Percentiles rank a stretch among this genome's conserved stretches.
Conservation (phyloP, 2,113 vertebrate species). For the Periophthalmus modestus region DNA sequence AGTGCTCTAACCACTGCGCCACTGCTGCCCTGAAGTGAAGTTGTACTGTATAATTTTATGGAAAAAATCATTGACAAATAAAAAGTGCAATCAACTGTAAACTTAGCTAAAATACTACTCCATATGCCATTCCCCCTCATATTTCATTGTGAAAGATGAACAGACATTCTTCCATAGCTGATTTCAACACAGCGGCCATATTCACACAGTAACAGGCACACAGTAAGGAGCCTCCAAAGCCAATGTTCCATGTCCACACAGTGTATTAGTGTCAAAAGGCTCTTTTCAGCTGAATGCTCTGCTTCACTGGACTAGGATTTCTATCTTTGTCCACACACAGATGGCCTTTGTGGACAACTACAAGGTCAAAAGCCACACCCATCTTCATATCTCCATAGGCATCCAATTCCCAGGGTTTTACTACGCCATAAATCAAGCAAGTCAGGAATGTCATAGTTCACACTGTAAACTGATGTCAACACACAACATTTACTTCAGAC, state of each 20-base stretch:
- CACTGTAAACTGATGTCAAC: conserved; percentile 14
- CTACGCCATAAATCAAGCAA: conserved; percentile 20
- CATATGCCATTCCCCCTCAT: conserved; percentile 5
- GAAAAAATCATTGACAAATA: neutral
- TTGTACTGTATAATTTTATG: neutral
- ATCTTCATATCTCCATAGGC: conserved; percentile 15
- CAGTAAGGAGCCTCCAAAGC: conserved; percentile 30
- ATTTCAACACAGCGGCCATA: conserved; percentile 31
- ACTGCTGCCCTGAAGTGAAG: neutral
- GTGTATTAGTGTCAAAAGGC: conserved; percentile 47
- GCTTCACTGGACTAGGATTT: conserved; percentile 33
- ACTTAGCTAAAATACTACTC: neutral
- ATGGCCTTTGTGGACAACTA: conserved; percentile 47
- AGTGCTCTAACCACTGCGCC: no score
- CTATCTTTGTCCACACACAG: conserved; percentile 40
- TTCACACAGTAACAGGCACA: conserved; percentile 31
- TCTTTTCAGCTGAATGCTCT: conserved; percentile 41
- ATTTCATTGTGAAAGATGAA: conserved; percentile 11
- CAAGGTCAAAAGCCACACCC: conserved; percentile 35
- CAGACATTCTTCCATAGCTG: neutral
- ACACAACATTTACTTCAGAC: neutral
- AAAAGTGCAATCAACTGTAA: neutral
- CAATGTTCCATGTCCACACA: conserved; percentile 50
- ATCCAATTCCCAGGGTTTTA: conserved; percentile 25
- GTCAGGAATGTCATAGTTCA: conserved; percentile 17